A percentile compares a stretch with the other conserved stretches of the same genome.
These are phyloP conservation scores for Mormyrus iriodes DNA, from an alignment of 2,113 vertebrate genomes.

Conservation along the genomic window DNA sequence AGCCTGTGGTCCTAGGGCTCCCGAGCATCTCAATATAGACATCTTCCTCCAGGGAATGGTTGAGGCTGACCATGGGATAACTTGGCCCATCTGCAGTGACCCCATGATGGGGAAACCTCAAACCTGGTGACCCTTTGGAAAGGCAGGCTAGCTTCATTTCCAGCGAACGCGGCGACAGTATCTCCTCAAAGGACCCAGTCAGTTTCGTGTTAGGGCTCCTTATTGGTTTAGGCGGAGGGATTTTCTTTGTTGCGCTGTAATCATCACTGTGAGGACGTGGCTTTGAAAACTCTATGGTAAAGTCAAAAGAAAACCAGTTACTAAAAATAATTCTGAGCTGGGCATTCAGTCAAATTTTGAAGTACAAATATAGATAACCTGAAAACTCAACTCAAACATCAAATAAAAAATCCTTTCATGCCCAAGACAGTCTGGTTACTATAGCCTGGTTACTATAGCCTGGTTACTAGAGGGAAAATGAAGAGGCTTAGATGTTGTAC, in stretches of 20 bases:
- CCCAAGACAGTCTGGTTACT: slow-evolving; percentile 39
- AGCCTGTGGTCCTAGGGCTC: slow-evolving; percentile 52
- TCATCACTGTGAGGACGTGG: slow-evolving; percentile 93
- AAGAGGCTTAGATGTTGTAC: slow-evolving; percentile 59
- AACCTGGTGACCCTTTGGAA: slow-evolving; percentile 52
- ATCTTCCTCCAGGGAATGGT: slow-evolving; percentile 64
- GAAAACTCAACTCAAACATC: neutral
- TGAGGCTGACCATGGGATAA: slow-evolving; percentile 53
- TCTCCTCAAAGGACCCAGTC: slow-evolving; percentile 88
- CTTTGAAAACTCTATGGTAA: slow-evolving; percentile 66
- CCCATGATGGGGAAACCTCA: slow-evolving; percentile 56
- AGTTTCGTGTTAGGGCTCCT: slow-evolving; percentile 93
- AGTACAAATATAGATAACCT: neutral
- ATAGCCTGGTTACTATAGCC: slow-evolving; percentile 43
- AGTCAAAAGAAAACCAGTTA: slow-evolving; percentile 17
- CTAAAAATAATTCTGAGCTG: neutral
- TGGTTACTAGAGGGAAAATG: slow-evolving; percentile 57
- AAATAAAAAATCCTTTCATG: neutral
- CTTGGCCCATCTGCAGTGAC: slow-evolving; percentile 60
- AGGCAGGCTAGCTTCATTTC: slow-evolving; percentile 60
- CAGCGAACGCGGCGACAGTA: slow-evolving; percentile 67
- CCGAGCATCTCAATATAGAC: slow-evolving; percentile 95
- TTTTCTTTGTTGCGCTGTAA: slow-evolving; percentile 91
- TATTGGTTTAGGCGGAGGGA: slow-evolving; percentile 90
- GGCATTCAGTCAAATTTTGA: neutral